Evolutionary conservation across 2,888 invertebrate species (phyloP), one percentile per base, ranked within the genome.

Genomic region (Drosophila neotestacea): DNA sequence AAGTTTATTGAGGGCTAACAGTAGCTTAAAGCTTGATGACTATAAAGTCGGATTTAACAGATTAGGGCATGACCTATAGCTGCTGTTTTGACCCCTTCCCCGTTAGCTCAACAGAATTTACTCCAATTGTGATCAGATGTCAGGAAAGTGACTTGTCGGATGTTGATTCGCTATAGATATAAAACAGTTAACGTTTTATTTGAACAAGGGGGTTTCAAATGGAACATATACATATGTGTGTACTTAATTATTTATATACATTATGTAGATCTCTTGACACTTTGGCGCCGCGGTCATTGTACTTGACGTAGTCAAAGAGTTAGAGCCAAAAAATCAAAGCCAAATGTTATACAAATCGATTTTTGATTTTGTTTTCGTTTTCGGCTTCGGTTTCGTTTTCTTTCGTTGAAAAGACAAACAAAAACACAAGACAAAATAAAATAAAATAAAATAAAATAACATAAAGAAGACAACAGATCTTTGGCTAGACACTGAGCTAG

Each of bases 201-300:
- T 22, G 22, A 22, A 22, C 22, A 22, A 22, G 2, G 3, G 22
- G 22, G 2, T 41, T 16, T 16, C 9, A 16, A 9, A 22, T 22
- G 22, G 11, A 22, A 5, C 22, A 42, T 42, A 10, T 22, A 9
- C 28, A 27, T n/a, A 13, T 28, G 27, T 30, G 11, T 38, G 9
- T 30, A 30, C 6, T 11, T 27, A 27, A 22, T 22, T 6, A 11
- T 30, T 4, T 47, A 13, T 32, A 13, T 32, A 4, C n/a, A n/a
- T 50, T 10, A 22, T 56, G 44, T 46, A 36, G 44, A 44, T 36
- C 44, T 56, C 56, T 60, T 51, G 63, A 66, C 56, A 47, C 41
- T 41, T 59, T 47, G 54, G 32, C 65, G 65, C 55, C 46, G 78
- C 81, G 79, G 83, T 83, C 83, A 83, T 62, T 86, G 83, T 83